Percentiles rank a stretch among this genome's conserved stretches.
phyloP scores from a whole-genome alignment of 2,888 invertebrate species.

The Hedychridium roseum region DNA sequence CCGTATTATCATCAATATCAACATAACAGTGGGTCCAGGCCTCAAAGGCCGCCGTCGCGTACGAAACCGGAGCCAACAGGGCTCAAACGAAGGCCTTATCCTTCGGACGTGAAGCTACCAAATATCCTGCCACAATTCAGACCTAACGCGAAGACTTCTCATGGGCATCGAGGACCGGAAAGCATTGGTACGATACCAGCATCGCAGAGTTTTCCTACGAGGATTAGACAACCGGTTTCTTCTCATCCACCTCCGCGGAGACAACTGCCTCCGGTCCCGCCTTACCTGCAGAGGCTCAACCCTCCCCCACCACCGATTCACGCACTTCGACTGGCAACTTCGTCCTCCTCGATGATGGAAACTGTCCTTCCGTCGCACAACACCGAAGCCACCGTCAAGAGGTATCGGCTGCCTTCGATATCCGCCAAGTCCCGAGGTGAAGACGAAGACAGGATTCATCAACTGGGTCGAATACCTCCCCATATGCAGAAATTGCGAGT shows the following conservation, averaged over 20 bases:
- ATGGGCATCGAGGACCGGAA: conserved; percentile 61
- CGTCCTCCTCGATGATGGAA: conserved; percentile 28
- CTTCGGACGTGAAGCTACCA: conserved; percentile 62
- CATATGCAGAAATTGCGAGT: conserved; percentile 42
- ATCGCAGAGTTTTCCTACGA: conserved; percentile 32
- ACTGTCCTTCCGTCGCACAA: conserved; percentile 22
- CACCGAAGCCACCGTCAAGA: conserved; percentile 33
- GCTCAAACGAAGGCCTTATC: conserved; percentile 42
- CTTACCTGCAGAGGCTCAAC: conserved; percentile 63
- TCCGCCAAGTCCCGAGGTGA: conserved; percentile 15
- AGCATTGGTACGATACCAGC: conserved; percentile 52
- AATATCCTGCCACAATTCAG: conserved; percentile 78
- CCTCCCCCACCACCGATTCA: conserved; percentile 65
- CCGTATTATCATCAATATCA: conserved; percentile 48
- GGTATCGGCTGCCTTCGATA: conserved; percentile 35
- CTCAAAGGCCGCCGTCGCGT: conserved; percentile 39
- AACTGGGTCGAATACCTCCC: neutral
- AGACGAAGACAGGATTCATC: conserved; percentile 6
- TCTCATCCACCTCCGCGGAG: conserved; percentile 47
- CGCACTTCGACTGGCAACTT: conserved; percentile 21
- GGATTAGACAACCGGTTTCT: conserved; percentile 49
- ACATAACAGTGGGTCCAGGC: conserved; percentile 22
- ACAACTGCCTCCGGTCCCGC: conserved; percentile 51
- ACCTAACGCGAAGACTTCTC: conserved; percentile 71
- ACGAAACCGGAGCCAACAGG: conserved; percentile 26